Evolutionary conservation across 2,113 vertebrate species (phyloP), one percentile per base, ranked within the genome.

Genomic region (Alexandromys fortis): DNA sequence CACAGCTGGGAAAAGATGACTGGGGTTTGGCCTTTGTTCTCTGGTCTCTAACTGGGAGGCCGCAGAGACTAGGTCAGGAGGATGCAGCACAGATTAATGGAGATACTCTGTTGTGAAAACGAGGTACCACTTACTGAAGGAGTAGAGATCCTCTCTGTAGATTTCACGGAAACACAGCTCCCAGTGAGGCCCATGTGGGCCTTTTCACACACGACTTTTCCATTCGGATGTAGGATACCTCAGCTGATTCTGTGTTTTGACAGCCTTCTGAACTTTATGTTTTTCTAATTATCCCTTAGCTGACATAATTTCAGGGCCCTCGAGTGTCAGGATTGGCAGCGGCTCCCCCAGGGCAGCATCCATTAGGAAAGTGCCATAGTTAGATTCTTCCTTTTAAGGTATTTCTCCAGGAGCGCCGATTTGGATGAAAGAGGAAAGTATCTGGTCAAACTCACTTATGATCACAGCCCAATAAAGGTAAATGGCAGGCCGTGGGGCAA

Each of bases 341-440:
- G 14, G 86, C 94, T 97, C 90, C 70, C 79, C 77, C 42, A 90
- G 89, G 88, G 82, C 88, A 86, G 58, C 90, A 94, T 97, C 97
- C 94, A 95, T 97, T 92, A 96, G 92, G 95, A 97, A 94, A 77
- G 92, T 89, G 89, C 63, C 81, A 49, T 95, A 96, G 97, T 97
- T 95, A 96, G 86, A 91, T 91, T 96, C 83, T 97, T 96, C 95
- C 97, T 97, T 96, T 97, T 97, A 97, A 97, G 97, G 97, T 89
- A 95, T 92, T 96, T 96, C 92, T 95, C 94, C 96, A 96, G 89
- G 94, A 96, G 91, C 94, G 75, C 94, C 95, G 82, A 72, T 94
- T 94, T 98, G 97, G 96, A 98, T 95, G 73, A 96, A 98, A 97
- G 90, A 95, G 94, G 92, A 97, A 95, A 96, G 94, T 97, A 92